phyloP scores from a whole-genome alignment of 2,888 invertebrate genomes.

The Rotaria sp. region DNA sequence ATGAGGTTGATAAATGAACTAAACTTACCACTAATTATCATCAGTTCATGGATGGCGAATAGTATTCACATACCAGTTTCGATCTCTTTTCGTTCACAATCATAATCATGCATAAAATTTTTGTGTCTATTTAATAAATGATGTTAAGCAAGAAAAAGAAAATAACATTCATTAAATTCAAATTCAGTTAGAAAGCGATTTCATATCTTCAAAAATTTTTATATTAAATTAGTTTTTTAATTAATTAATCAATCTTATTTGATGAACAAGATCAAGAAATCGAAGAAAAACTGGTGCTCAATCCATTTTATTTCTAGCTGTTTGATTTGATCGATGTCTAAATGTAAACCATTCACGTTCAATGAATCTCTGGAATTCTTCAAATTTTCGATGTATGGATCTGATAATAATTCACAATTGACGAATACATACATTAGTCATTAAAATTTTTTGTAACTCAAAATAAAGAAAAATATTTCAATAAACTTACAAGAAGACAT shows the following conservation, averaged over 20 bases:
- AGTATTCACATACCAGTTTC: constrained; percentile 31
- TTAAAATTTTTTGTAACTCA: constrained; percentile 9
- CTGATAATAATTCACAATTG: constrained; percentile 34
- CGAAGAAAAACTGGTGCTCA: constrained; percentile 91
- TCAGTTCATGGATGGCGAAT: not conserved
- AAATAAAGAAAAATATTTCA: constrained; percentile 58
- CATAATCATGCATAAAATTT: constrained; percentile 87
- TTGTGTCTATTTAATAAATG: constrained; percentile 88
- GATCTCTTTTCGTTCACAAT: constrained; percentile 75
- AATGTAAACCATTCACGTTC: constrained; percentile 40
- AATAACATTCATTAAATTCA: constrained; percentile 92
- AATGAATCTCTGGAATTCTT: constrained; percentile 38
- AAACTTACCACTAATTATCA: not conserved
- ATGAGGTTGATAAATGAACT: no score
- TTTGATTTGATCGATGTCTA: constrained; percentile 69
- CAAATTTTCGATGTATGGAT: constrained; percentile 41
- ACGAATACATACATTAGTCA: not conserved
- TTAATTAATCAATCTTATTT: no score
- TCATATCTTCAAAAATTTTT: no score
- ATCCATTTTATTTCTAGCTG: constrained; percentile 68
- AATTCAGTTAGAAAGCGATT: constrained; percentile 89
- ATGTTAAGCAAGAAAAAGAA: constrained; percentile 90
- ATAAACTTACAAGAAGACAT: constrained; percentile 64
- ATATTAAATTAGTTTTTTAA: no score
- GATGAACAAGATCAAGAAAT: constrained; percentile 90